Percentiles rank a stretch among this genome's conserved stretches.
phyloP scores from a whole-genome alignment of 2,888 invertebrate genomes.

The Phlogophora meticulosa region DNA sequence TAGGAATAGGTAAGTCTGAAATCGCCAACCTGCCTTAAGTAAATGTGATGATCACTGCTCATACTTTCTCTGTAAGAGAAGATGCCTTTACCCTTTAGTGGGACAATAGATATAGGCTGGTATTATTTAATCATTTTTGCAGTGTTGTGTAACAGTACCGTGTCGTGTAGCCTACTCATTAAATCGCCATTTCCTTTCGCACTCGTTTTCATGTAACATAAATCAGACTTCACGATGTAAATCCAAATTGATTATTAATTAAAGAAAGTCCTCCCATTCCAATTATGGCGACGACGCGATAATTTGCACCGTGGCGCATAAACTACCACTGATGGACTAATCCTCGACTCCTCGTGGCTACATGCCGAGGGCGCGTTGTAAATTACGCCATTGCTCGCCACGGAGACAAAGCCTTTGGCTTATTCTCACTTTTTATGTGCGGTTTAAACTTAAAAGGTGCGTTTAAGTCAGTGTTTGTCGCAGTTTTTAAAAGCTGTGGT shows the following conservation, averaged over 20 bases:
- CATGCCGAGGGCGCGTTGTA: conserved; percentile 77
- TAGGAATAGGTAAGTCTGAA: no score
- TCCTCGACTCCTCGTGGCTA: conserved; percentile 70
- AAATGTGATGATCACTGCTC: no score
- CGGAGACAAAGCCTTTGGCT: conserved; percentile 77
- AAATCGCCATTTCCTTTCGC: background rate
- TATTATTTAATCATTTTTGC: no score
- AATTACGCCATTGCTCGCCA: conserved; percentile 80
- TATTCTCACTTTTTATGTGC: conserved; percentile 71
- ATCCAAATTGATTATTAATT: conserved; percentile 69
- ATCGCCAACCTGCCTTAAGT: no score
- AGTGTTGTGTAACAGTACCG: no score
- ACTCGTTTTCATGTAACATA: background rate
- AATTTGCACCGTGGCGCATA: conserved; percentile 79
- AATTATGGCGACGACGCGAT: conserved; percentile 80
- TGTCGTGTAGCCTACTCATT: no score
- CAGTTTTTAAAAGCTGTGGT: conserved; percentile 17
- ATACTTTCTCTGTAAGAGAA: no score
- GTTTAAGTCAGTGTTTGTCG: conserved; percentile 40
- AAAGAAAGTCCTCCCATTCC: conserved; percentile 77
- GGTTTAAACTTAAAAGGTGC: conserved; percentile 27
- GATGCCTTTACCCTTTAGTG: no score
- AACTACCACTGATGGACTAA: conserved; percentile 82
- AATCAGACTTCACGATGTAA: conserved; percentile 24
- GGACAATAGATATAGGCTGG: no score